Evolutionary conservation across 2,113 vertebrate species (phyloP).

Genomic region (Apteryx owenii): DNA sequence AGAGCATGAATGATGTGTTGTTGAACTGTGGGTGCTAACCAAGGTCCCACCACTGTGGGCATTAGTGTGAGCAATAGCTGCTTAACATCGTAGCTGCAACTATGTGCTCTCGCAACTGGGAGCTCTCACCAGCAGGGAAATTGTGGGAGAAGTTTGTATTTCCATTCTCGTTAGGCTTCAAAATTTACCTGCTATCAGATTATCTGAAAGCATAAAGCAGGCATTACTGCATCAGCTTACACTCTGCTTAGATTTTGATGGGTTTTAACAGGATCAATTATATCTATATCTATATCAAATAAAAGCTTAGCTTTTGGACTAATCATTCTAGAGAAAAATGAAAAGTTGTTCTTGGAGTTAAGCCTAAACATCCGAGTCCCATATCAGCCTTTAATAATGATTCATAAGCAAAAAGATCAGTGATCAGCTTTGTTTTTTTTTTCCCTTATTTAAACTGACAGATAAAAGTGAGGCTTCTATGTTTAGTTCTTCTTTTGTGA

Average conservation of each 20-base stretch:
- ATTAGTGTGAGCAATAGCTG: not conserved
- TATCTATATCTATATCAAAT: not conserved
- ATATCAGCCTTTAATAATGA: not conserved
- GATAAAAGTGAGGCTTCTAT: not conserved
- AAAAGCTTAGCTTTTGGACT: not conserved
- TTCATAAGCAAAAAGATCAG: not conserved
- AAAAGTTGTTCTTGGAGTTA: accelerated
- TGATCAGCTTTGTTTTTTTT: not conserved
- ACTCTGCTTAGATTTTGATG: not conserved
- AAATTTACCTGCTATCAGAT: not conserved
- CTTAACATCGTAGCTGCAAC: not conserved
- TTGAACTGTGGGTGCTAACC: not conserved
- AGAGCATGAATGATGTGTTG: not conserved
- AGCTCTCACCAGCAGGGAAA: not conserved
- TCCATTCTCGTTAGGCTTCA: not conserved
- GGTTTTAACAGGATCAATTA: not conserved
- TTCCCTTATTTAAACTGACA: not conserved
- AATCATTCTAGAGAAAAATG: accelerated
- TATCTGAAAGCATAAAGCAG: not conserved
- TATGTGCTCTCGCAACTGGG: not conserved
- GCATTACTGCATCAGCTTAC: not conserved
- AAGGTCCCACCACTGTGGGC: accelerated
- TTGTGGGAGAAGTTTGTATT: not conserved
- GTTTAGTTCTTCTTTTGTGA: not conserved
- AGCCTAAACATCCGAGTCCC: not conserved